phyloP scores from a whole-genome alignment of 2,888 invertebrate genomes.

The Callosobruchus maculatus region DNA sequence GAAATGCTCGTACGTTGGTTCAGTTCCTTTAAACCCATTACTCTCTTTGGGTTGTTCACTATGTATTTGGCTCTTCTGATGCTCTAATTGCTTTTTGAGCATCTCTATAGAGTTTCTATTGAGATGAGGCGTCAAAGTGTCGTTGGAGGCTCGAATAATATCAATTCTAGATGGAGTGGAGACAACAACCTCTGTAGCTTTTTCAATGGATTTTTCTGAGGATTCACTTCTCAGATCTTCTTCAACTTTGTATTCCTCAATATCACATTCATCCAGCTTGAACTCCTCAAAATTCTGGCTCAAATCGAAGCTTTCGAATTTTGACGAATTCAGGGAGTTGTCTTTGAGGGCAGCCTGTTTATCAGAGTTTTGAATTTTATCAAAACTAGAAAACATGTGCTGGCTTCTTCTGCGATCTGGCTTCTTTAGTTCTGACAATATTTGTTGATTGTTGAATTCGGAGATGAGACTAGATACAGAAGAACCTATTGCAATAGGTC shows the following conservation, averaged over 20 bases:
- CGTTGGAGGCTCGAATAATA: constrained; percentile 36
- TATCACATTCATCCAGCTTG: constrained; percentile 71
- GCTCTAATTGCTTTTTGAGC: constrained; percentile 40
- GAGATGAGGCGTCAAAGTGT: constrained; percentile 31
- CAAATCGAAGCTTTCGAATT: constrained; percentile 61
- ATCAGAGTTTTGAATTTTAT: constrained; percentile 44
- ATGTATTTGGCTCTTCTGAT: constrained; percentile 43
- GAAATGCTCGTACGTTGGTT: constrained; percentile 68
- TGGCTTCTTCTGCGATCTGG: constrained; percentile 32
- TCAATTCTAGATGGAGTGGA: constrained; percentile 29
- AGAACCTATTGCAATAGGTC: constrained; percentile 60
- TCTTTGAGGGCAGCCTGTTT: constrained; percentile 24
- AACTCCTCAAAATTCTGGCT: constrained; percentile 78
- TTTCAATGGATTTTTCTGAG: constrained; percentile 12
- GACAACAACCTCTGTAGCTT: constrained; percentile 5
- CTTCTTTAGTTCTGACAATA: constrained; percentile 57
- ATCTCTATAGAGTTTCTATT: constrained; percentile 39
- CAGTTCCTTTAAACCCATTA: constrained; percentile 32
- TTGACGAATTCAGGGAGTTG: constrained; percentile 22
- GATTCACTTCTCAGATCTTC: constrained; percentile 24
- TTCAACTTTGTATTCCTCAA: constrained; percentile 45
- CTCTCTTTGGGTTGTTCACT: constrained; percentile 37
- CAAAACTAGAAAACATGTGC: constrained; percentile 46
- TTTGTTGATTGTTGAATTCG: constrained; percentile 47
- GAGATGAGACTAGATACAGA: constrained; percentile 56